phyloP scores from a whole-genome alignment of 2,113 vertebrate species.

The Galemys pyrenaicus region DNA sequence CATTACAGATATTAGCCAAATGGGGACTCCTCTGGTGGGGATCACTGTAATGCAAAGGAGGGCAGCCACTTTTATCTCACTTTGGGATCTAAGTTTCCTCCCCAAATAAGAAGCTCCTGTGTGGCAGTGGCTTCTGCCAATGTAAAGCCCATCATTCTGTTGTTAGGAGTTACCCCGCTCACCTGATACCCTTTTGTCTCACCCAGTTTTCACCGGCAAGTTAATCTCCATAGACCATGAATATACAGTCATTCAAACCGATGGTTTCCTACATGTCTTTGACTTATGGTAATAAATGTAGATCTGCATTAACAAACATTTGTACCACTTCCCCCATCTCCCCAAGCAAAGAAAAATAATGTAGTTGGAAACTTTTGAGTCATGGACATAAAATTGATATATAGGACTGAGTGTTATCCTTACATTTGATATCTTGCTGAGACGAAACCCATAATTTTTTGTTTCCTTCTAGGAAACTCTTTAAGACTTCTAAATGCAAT shows the following conservation, averaged over 20 bases:
- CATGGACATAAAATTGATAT: background rate
- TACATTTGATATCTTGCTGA: background rate
- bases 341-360: background rate
- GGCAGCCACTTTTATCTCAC: background rate
- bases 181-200: background rate
- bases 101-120: background rate
- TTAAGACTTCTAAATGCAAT: constrained; percentile 7
- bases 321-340: background rate
- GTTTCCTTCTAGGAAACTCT: constrained; percentile 48
- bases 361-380: background rate
- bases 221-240: no score
- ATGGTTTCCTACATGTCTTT: background rate
- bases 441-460: constrained; percentile 14
- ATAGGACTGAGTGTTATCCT: background rate
- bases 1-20: background rate
- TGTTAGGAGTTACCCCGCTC: no score
- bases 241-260: background rate
- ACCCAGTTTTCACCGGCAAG: no score
- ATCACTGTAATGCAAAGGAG: background rate
- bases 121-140: background rate
- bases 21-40: accelerated
- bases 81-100: background rate
- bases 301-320: background rate
- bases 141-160: background rate
- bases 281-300: background rate